Conservation (phyloP, 2,888 invertebrate species). For the Galerucella calmariensis region DNA sequence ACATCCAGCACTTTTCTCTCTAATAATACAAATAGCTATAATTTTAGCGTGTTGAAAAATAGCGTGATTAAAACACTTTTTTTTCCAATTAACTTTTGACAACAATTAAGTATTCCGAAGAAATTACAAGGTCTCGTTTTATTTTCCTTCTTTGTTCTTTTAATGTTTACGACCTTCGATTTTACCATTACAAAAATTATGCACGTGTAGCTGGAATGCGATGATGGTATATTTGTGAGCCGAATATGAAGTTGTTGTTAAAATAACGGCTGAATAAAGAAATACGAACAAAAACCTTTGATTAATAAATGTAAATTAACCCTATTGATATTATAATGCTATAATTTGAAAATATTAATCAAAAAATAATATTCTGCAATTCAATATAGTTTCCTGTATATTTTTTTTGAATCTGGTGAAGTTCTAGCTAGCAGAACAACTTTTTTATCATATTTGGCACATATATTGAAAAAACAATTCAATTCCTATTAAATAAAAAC, state of each 20-base stretch:
- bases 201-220: constrained; percentile 12
- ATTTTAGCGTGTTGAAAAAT: background rate
- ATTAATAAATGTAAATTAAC: background rate
- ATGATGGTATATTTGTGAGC: constrained; percentile 7
- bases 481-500: constrained; percentile 24
- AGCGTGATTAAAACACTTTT: constrained; percentile 3
- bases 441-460: no score
- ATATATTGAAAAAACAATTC: background rate
- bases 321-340: no score
- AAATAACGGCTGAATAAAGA: background rate
- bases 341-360: no score
- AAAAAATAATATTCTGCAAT: no score
- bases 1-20: no score
- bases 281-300: constrained; percentile 25
- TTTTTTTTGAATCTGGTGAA: no score
- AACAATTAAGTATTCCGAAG: constrained; percentile 25
- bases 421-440: no score
- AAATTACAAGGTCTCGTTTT: constrained; percentile 25
- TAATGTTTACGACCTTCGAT: constrained; percentile 28
- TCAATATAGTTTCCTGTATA: no score
- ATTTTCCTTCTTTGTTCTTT: constrained; percentile 30
- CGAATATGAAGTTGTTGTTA: constrained; percentile 9
- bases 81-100: constrained; percentile 24
- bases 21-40: background rate
- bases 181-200: constrained; percentile 23